These are phyloP conservation scores for Macrobrachium rosenbergii DNA, from an alignment of 1,140 invertebrate genomes.

Conservation along the genomic window DNA sequence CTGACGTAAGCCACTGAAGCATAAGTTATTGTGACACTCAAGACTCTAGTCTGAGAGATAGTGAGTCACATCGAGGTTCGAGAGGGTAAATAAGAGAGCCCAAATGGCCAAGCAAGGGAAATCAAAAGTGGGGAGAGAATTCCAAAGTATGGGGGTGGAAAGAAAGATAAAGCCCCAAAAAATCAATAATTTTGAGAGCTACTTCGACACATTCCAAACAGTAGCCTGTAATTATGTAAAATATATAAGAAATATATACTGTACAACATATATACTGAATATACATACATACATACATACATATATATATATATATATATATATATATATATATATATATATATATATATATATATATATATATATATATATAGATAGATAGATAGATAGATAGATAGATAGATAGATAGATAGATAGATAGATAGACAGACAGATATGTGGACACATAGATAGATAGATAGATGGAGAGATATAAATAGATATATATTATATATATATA, in stretches of 20 bases:
- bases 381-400: background rate
- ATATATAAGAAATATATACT: too few species aligned
- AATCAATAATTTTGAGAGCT: too few species aligned
- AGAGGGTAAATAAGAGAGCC: too few species aligned
- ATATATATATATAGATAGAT: background rate
- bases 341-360: conserved; percentile 24
- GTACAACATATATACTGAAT: background rate
- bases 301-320: conserved; percentile 26
- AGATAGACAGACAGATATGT: background rate
- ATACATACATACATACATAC: conserved; percentile 12
- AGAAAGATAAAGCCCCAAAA: too few species aligned
- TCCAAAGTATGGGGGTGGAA: too few species aligned
- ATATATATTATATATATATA: conserved; percentile 24
- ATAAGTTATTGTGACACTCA: too few species aligned
- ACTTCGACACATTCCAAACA: too few species aligned
- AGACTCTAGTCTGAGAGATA: too few species aligned
- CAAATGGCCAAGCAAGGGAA: too few species aligned
- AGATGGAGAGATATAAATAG: background rate
- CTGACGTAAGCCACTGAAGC: too few species aligned
- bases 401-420: background rate
- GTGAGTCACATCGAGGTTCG: too few species aligned
- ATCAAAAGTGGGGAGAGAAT: too few species aligned
- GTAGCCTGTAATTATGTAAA: background rate
- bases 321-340: conserved; percentile 27
- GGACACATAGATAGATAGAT: background rate